phyloP scores from a whole-genome alignment of 37 sponge, comb jelly and placozoan genomes.

The Diacarnus erythraeanus region DNA sequence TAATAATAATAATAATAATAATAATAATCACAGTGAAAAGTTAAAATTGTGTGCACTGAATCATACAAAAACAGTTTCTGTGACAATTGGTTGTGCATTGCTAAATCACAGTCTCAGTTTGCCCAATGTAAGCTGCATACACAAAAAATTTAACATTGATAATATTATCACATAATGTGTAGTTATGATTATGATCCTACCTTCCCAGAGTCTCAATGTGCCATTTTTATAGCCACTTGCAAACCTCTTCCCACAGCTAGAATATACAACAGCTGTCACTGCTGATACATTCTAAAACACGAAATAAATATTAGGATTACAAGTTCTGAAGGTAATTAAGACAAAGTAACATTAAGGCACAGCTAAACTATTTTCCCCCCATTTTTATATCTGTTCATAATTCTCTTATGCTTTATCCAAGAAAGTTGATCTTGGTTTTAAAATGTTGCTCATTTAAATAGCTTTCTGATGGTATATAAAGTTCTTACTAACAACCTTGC shows the following conservation, averaged over 20 bases:
- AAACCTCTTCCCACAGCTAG: constrained; percentile 41
- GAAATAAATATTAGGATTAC: background rate
- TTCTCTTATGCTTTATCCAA: too few relatives aligned
- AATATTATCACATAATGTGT: background rate
- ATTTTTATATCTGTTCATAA: too few relatives aligned
- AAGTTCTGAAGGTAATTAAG: background rate
- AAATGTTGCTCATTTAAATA: too few relatives aligned
- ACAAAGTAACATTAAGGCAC: too few relatives aligned
- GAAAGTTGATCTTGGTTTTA: too few relatives aligned
- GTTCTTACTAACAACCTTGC: too few relatives aligned
- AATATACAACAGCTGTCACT: constrained; percentile 44
- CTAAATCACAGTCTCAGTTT: background rate
- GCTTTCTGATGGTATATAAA: too few relatives aligned
- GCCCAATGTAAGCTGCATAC: background rate
- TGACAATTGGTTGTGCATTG: background rate
- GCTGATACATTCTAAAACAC: constrained; percentile 18
- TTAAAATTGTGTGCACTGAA: too few relatives aligned
- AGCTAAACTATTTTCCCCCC: too few relatives aligned
- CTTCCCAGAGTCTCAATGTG: constrained; percentile 50
- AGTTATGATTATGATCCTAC: constrained; percentile 4
- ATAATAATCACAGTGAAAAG: too few relatives aligned
- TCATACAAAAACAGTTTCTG: background rate
- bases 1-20: too few relatives aligned
- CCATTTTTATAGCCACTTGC: constrained; percentile 61
- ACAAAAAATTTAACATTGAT: background rate